Conservation (phyloP, 2,797 vertebrate genomes). For the Gallinago stenura region DNA sequence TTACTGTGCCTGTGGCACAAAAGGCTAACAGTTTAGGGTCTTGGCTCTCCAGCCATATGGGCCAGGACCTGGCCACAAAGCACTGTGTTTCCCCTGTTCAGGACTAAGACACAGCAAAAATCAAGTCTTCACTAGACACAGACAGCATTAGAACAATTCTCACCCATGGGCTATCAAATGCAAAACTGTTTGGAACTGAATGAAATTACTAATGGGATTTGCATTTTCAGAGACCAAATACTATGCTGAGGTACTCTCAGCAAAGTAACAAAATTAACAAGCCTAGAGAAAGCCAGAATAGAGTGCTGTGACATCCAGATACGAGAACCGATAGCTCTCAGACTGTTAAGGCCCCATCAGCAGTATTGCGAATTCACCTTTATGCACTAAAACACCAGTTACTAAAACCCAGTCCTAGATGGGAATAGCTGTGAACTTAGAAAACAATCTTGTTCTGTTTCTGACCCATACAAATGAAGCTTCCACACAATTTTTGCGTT, state of each 20-base stretch:
- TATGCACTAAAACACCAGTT: neutral
- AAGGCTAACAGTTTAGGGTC: neutral
- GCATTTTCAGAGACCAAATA: neutral
- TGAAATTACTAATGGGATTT: neutral
- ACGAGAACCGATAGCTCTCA: neutral
- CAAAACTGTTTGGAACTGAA: neutral
- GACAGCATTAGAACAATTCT: neutral
- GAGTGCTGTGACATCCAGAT: neutral
- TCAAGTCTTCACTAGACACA: neutral
- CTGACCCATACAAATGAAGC: slow-evolving; percentile 25
- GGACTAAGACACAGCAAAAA: neutral
- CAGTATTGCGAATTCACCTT: neutral
- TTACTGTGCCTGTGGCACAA: neutral
- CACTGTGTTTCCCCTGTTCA: neutral
- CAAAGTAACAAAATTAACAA: neutral
- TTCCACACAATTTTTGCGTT: slow-evolving; percentile 5
- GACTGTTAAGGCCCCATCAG: neutral
- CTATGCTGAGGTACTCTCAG: neutral
- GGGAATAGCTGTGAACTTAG: neutral
- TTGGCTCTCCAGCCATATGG: neutral
- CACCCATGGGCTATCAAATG: neutral
- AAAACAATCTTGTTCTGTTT: neutral
- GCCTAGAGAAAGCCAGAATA: neutral
- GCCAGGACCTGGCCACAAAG: neutral
- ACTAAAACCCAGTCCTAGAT: neutral